Evolutionary conservation across 2,797 vertebrate genomes (phyloP), one percentile per base, ranked within the genome.

Genomic region (Esox masquinongy): DNA sequence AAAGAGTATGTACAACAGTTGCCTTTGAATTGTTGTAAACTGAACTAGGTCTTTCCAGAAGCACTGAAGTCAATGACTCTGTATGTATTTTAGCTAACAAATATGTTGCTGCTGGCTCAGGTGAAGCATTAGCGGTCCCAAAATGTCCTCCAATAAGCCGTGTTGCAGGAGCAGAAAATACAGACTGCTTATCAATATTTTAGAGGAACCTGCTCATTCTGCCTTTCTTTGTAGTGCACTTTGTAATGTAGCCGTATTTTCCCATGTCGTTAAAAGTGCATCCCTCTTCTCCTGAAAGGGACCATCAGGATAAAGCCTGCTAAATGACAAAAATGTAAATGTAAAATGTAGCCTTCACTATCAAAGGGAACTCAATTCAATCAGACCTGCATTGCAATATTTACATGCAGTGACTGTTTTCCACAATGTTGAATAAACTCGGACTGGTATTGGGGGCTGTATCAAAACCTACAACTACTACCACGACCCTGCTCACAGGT

Each of bases 121-220:
- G 26, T 79, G 81, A 90, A 83, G 83, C 78, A 82, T 16, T 82
- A 47, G 19, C 69, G 77, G 59, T 75, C 50, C 2, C 31, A 31
- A 75, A 59, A 78, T 73, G 14, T 29, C 59, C 16, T 0, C 16
- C 49, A 66, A 15, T 1, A 26, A 47, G 7, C 39, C 14, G 24
- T 59, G 70, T 79, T 34, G 17, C 19, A 73, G 77, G 78, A 78
- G 82, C 81, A 87, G 79, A 80, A 61, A 87, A 85, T 31, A 31
- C 74, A 19, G 74, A 36, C 34, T 74, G 75, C 81, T 88, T 88
- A 91, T 93, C 73, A 92, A 93, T 91, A 91, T 92, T 93, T 91
- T 83, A 92, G 72, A 81, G 75, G 68, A 67, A 2, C 87, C 86
- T 92, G 83, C 63, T 85, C 79, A 91, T 89, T 87, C 89, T 73